Evolutionary conservation across 2,113 vertebrate species (phyloP).

Genomic region (Poeciliopsis occidentalis): DNA sequence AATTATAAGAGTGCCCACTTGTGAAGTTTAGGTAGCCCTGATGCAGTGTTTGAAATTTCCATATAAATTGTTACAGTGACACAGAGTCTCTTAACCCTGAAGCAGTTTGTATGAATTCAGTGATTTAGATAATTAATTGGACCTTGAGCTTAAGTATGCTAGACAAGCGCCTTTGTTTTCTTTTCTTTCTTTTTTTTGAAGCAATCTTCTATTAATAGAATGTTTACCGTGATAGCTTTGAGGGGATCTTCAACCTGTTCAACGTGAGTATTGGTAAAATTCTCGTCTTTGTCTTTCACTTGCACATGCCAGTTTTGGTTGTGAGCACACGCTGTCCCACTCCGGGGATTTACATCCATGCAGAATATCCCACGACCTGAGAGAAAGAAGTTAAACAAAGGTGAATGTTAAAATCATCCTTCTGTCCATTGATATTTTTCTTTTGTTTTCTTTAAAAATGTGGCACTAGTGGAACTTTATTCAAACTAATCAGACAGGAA

Average conservation of each 20-base stretch:
- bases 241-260: slow-evolving; percentile 78
- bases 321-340: slow-evolving; percentile 62
- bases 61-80: slow-evolving; percentile 64
- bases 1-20: slow-evolving; percentile 69
- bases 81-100: slow-evolving; percentile 61
- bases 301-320: slow-evolving; percentile 72
- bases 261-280: slow-evolving; percentile 71
- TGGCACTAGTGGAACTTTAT: neutral
- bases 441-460: neutral
- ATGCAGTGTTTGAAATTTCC: slow-evolving; percentile 62
- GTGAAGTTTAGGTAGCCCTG: slow-evolving; percentile 58
- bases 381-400: neutral
- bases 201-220: slow-evolving; percentile 3
- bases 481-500: neutral
- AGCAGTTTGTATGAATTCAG: slow-evolving; percentile 54
- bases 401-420: neutral
- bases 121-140: slow-evolving; percentile 51
- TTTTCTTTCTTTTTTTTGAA: neutral
- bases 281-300: slow-evolving; percentile 69
- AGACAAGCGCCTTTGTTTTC: slow-evolving; percentile 46
- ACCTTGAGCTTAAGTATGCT: slow-evolving; percentile 47
- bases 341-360: slow-evolving; percentile 79
- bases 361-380: slow-evolving; percentile 80
- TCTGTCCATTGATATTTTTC: neutral
- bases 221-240: slow-evolving; percentile 74